These are phyloP conservation scores for Therioaphis trifolii DNA, from an alignment of 2,888 invertebrate genomes.

Conservation along the genomic window DNA sequence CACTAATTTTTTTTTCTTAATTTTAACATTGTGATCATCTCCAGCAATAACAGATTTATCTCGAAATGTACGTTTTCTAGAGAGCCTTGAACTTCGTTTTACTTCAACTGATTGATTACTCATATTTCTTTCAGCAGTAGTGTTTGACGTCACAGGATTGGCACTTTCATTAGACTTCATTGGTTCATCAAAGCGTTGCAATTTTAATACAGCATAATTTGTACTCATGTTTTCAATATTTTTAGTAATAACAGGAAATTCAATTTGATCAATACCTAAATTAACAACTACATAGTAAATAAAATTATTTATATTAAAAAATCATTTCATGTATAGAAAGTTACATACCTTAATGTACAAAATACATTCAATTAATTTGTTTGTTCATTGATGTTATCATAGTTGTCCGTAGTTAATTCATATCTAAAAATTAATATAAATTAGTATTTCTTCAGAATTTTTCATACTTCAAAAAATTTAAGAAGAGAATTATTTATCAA, in stretches of 20 bases:
- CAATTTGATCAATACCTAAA: constrained; percentile 5
- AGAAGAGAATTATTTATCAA: too few relatives aligned
- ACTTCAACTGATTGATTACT: not conserved
- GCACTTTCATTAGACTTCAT: not conserved
- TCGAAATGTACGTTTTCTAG: not conserved
- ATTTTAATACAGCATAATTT: not conserved
- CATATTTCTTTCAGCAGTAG: not conserved
- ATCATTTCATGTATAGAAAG: not conserved
- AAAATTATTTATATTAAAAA: not conserved
- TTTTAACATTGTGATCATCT: not conserved
- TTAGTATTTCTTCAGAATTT: too few relatives aligned
- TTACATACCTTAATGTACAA: not conserved
- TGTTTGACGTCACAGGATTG: not conserved
- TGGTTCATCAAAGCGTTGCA: not conserved
- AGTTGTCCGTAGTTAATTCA: not conserved
- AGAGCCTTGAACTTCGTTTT: not conserved
- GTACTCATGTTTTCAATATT: not conserved
- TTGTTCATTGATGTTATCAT: not conserved
- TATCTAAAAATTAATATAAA: constrained; percentile 21
- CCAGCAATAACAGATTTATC: not conserved
- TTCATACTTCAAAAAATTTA: too few relatives aligned
- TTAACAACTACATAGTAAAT: not conserved
- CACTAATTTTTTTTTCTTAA: not conserved
- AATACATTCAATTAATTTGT: not conserved
- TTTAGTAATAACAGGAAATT: not conserved